Base-by-base conservation (phyloP, 2,888 invertebrate genomes). In the Seira sanloemensis region DNA sequence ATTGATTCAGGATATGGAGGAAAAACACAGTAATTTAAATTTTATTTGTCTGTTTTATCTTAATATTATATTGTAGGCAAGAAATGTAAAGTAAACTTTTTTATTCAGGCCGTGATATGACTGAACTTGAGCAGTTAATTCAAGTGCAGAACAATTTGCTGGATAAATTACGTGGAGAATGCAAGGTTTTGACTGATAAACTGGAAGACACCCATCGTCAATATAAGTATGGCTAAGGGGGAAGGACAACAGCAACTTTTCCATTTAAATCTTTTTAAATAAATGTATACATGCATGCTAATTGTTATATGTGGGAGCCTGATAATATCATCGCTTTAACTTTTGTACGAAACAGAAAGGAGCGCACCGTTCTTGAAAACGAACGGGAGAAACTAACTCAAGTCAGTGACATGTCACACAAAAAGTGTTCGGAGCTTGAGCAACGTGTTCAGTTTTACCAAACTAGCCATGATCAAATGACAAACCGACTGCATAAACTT, bases 81-180 rank as follows among this genome's bases (percentile, higher is more conserved):
- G 9, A 7, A 9, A 4, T 12, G 18, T 9, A 23, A 7, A 5
- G 19, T 67, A 67, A 5, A 69, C 37, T n/a, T 19, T 71, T 26
- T 73, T 26, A 67, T 94, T 93, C 95, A 96, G 96, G 94, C 94
- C 95, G 95, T 93, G 96, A 96, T 91, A 96, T 96, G 92, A 94
- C 94, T 93, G 96, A 95, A 93, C 94, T 97, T 93, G 96, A 96
- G 94, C 94, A 94, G 92, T 95, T 96, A 95, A 94, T 97, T 93
- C 95, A 95, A 93, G 95, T 95, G 93, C 96, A 97, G 94, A 96
- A 95, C 94, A 95, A 95, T 94, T 95, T 96, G 94, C 95, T 96
- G 95, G 96, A 96, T 93, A 96, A 95, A 94, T 94, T 97, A 92
- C 96, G 96, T 91, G 94, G 93, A 91, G 96, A 97, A 93, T 96